These are phyloP conservation scores for Thalassoma bifasciatum DNA, from an alignment of 2,113 vertebrate species.

Conservation along the genomic window DNA sequence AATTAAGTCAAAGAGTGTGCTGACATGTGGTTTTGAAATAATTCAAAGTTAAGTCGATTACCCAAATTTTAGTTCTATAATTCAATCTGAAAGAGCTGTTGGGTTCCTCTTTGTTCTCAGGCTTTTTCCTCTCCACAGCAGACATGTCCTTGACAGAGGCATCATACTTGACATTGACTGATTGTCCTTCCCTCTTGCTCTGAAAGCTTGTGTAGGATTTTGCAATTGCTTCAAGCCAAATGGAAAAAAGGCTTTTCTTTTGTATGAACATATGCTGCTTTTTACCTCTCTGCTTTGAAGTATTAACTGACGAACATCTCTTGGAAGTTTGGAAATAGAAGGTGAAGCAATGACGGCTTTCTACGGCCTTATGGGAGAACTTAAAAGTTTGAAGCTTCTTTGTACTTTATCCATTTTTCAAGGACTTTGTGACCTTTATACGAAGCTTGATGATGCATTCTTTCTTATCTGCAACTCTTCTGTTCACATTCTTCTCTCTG, in stretches of 20 bases:
- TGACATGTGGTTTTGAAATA: constrained; percentile 13
- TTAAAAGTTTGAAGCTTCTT: not conserved
- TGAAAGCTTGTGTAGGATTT: constrained; percentile 29
- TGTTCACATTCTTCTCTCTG: not conserved
- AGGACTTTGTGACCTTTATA: constrained; percentile 10
- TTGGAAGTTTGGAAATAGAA: not conserved
- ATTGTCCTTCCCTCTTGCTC: not conserved
- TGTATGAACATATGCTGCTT: not conserved
- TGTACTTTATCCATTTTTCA: constrained; percentile 3
- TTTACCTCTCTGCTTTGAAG: not conserved
- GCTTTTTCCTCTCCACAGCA: not conserved
- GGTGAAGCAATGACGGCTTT: not conserved
- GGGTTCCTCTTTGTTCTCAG: not conserved
- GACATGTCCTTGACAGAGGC: constrained; percentile 15
- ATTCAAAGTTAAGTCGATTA: constrained; percentile 37
- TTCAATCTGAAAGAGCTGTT: constrained; percentile 8
- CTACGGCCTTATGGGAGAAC: constrained; percentile 5
- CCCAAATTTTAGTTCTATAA: constrained; percentile 3
- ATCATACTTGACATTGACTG: constrained; percentile 17
- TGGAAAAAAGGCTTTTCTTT: constrained; percentile 10
- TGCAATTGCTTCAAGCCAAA: constrained; percentile 13
- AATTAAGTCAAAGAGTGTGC: constrained; percentile 20
- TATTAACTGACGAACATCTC: constrained; percentile 12
- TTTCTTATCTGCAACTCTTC: not conserved
- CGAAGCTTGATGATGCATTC: not conserved